Conservation (phyloP, 2,113 vertebrate species). For the Protobothrops flavoviridis region DNA sequence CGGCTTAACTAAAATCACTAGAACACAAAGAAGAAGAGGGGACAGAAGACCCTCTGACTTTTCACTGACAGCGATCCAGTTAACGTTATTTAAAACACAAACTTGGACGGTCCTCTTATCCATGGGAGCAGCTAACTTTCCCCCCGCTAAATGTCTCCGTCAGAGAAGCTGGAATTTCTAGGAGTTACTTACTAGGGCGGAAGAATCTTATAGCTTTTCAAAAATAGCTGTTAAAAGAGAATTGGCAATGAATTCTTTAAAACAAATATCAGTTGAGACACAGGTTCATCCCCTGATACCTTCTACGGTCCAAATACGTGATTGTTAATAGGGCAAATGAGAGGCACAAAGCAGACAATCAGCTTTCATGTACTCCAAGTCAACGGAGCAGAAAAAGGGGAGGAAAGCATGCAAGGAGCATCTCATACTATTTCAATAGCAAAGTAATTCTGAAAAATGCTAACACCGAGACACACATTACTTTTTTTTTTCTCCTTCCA, state of each 20-base stretch:
- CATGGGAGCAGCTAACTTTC: background rate
- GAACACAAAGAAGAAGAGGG: background rate
- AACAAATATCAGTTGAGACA: background rate
- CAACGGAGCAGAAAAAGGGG: conserved; percentile 46
- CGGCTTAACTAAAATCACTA: background rate
- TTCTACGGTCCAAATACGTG: background rate
- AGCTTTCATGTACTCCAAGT: conserved; percentile 46
- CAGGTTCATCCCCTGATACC: too few relatives aligned
- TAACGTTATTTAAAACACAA: background rate
- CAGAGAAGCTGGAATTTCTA: background rate
- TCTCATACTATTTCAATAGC: conserved; percentile 24
- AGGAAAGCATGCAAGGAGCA: conserved; percentile 51
- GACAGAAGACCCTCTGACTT: background rate
- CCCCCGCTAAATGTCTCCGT: background rate
- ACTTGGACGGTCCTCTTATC: background rate
- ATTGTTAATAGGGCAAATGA: conserved; percentile 54
- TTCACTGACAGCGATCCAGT: background rate
- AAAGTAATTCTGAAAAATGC: conserved; percentile 43
- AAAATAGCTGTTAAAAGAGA: background rate
- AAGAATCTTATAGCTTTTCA: background rate
- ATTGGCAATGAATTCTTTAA: background rate
- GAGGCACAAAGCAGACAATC: conserved; percentile 35
- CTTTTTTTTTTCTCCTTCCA: background rate
- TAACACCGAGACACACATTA: conserved; percentile 40
- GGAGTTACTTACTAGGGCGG: background rate